Evolutionary conservation across 2,888 invertebrate genomes (phyloP).

Genomic region (Drosophila sordidapex): DNA sequence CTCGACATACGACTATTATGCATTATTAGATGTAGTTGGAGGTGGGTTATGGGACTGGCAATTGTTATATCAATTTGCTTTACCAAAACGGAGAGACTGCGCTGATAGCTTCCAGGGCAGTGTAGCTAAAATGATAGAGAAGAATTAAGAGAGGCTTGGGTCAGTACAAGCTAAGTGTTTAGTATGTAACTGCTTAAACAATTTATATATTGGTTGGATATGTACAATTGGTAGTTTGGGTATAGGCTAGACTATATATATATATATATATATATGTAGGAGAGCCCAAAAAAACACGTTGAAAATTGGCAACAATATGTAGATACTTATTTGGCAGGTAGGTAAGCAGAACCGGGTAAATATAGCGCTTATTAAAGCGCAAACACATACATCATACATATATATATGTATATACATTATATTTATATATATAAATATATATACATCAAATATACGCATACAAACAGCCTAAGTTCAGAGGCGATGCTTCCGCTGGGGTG

Average conservation of each 20-base stretch:
- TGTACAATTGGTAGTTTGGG: background rate
- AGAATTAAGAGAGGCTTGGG: conserved; percentile 46
- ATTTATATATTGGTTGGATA: background rate
- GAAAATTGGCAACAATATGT: conserved; percentile 12
- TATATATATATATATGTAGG: background rate
- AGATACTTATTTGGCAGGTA: conserved; percentile 21
- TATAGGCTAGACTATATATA: background rate
- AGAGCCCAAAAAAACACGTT: conserved; percentile 5
- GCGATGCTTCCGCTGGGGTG: conserved; percentile 64
- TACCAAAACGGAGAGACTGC: conserved; percentile 69
- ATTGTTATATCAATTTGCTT: conserved; percentile 41
- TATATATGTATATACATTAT: conserved; percentile 12
- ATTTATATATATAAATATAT: background rate
- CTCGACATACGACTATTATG: background rate
- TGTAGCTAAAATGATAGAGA: conserved; percentile 80
- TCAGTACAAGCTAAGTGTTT: conserved; percentile 48
- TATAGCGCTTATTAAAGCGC: conserved; percentile 58
- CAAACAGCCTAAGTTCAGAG: conserved; percentile 59
- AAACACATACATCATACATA: conserved; percentile 36
- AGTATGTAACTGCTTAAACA: conserved; percentile 24
- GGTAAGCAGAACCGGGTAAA: conserved; percentile 54
- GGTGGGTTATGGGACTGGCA: conserved; percentile 9
- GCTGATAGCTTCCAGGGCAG: conserved; percentile 70
- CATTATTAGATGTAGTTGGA: background rate
- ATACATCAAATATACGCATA: conserved; percentile 7